Conservation (phyloP, 2,113 vertebrate genomes). For the Sander lucioperca region DNA sequence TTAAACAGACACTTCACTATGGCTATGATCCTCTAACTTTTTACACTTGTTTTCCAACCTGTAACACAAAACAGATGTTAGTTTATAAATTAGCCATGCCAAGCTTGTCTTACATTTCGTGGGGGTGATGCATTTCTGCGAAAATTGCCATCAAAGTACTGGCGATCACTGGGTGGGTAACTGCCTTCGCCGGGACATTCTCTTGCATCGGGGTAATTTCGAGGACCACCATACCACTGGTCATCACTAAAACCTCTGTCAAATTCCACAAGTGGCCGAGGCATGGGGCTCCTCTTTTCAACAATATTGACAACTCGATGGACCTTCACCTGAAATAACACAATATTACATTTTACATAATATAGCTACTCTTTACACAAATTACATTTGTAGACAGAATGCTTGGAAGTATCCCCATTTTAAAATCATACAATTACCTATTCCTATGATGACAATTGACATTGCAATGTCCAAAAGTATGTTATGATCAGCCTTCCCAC, state of each 20-base stretch:
- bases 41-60: background rate
- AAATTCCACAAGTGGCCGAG: slow-evolving; percentile 24
- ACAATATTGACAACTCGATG: slow-evolving; percentile 73
- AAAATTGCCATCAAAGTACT: slow-evolving; percentile 52
- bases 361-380: background rate
- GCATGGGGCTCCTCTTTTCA: slow-evolving; percentile 51
- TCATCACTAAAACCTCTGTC: slow-evolving; percentile 53
- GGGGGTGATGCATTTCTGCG: slow-evolving; percentile 51
- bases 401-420: background rate
- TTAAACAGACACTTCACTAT: background rate
- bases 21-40: background rate
- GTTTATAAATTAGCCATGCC: background rate
- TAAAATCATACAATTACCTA: background rate
- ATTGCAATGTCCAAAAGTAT: background rate
- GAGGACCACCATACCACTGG: slow-evolving; percentile 48
- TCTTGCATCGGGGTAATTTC: slow-evolving; percentile 46
- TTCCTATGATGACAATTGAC: background rate
- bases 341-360: slow-evolving; percentile 7
- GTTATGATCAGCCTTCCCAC: too few relatives aligned
- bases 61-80: background rate
- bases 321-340: slow-evolving; percentile 67
- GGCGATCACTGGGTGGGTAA: slow-evolving; percentile 30
- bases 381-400: background rate
- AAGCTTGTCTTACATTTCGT: slow-evolving; percentile 61
- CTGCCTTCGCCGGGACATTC: slow-evolving; percentile 29